Evolutionary conservation across 2,797 vertebrate species (phyloP).

Genomic region (Leontopithecus rosalia): DNA sequence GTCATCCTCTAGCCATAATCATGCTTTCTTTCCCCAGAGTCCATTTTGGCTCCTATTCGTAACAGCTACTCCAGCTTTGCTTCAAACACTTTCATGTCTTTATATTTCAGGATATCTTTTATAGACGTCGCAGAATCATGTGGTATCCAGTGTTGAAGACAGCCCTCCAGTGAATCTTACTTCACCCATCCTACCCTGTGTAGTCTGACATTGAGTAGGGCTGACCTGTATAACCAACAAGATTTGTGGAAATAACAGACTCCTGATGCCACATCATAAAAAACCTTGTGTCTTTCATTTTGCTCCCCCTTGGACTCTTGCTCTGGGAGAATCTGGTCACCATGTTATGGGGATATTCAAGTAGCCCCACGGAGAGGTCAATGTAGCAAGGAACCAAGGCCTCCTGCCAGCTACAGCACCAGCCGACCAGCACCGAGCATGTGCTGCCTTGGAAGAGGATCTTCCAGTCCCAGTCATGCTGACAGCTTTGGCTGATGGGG

Average conservation of each 20-base stretch:
- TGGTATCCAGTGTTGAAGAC: neutral
- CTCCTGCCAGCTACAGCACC: neutral
- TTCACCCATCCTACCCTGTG: neutral
- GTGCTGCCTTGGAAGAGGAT: neutral
- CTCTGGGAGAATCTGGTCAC: neutral
- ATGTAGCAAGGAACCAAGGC: neutral
- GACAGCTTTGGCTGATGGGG: neutral
- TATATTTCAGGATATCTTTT: neutral
- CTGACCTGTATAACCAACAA: neutral
- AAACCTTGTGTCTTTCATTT: neutral
- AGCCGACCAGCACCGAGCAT: neutral
- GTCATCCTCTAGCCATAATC: neutral
- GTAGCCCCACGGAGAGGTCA: neutral
- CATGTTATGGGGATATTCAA: neutral
- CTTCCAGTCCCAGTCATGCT: neutral
- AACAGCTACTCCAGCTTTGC: neutral
- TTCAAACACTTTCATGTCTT: neutral
- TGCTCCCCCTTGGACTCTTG: neutral
- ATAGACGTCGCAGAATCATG: neutral
- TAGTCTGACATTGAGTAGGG: neutral
- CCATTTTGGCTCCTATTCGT: neutral
- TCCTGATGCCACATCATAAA: too few relatives aligned
- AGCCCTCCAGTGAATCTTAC: neutral
- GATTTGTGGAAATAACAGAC: neutral
- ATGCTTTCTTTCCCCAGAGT: neutral